Conservation (phyloP, 1,140 invertebrate species). For the Drosophila ambigua region DNA sequence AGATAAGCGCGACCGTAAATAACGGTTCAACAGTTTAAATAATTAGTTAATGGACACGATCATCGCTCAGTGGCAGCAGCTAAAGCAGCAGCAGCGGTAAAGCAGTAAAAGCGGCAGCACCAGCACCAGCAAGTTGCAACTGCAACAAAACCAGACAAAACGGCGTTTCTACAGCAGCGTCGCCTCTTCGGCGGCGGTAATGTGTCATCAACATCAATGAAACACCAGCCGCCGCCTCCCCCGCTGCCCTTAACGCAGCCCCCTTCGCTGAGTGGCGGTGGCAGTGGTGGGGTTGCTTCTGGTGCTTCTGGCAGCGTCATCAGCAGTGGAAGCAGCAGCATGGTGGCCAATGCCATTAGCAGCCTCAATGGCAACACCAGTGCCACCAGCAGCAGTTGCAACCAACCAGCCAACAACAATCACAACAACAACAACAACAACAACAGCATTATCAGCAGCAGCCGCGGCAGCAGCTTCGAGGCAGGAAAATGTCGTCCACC, state of each 20-base stretch:
- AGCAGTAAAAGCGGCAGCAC: conserved; percentile 1
- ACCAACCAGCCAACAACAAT: conserved; percentile 14
- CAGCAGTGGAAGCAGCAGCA: conserved; percentile 1
- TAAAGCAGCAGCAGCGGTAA: conserved; percentile 6
- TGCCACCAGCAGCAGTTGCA: conserved; percentile 12
- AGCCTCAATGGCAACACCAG: conserved; percentile 38
- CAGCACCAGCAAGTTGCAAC: conserved; percentile 20
- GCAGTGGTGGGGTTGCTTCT: conserved; percentile 11
- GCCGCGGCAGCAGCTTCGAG: conserved; percentile 20
- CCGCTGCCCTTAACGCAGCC: conserved; percentile 56
- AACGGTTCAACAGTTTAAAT: conserved; percentile 12
- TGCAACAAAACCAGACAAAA: conserved; percentile 51
- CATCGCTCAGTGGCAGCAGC: conserved; percentile 1
- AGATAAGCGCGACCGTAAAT: conserved; percentile 18
- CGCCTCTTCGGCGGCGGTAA: conserved; percentile 69
- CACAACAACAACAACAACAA: conserved; percentile 38
- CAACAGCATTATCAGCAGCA: conserved; percentile 17
- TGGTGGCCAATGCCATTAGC: conserved; percentile 54
- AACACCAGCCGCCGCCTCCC: conserved; percentile 60
- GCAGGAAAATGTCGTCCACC: conserved; percentile 56
- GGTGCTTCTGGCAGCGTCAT: neutral
- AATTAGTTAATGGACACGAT: conserved; percentile 1
- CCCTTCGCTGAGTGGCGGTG: conserved; percentile 28
- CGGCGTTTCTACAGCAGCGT: conserved; percentile 73
- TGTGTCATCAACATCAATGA: conserved; percentile 49